Evolutionary conservation across 2,888 invertebrate genomes (phyloP).

Genomic region (Quadroppia sp.): DNA sequence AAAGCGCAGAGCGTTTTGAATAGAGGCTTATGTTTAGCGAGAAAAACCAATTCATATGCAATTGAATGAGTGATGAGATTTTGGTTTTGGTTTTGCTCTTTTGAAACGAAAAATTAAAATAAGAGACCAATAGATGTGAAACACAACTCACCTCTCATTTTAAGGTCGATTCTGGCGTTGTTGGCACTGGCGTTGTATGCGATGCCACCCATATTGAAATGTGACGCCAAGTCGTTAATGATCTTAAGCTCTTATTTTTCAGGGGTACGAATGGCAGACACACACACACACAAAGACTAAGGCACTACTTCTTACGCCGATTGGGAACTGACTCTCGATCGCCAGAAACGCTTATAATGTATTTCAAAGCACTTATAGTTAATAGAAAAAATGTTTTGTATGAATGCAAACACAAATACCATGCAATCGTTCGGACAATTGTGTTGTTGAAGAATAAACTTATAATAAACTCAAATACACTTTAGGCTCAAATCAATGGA

Average conservation of each 20-base stretch:
- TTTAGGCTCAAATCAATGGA: background rate
- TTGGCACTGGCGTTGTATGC: background rate
- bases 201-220: conserved; percentile 31
- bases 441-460: background rate
- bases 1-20: background rate
- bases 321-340: background rate
- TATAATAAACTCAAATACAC: background rate
- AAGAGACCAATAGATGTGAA: background rate
- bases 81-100: background rate
- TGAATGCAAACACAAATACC: background rate
- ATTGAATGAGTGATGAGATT: conserved; percentile 10
- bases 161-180: background rate
- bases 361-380: background rate
- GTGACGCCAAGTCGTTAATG: conserved; percentile 29
- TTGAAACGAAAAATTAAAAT: background rate
- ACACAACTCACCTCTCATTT: background rate
- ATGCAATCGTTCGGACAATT: too few relatives aligned
- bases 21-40: background rate
- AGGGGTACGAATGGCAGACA: background rate
- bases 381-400: background rate
- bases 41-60: conserved; percentile 19
- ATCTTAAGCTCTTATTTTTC: conserved; percentile 16
- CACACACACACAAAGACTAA: background rate
- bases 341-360: background rate
- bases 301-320: conserved; percentile 9